Evolutionary conservation across 2,888 invertebrate genomes (phyloP).

Genomic region (Drosophila borealis): DNA sequence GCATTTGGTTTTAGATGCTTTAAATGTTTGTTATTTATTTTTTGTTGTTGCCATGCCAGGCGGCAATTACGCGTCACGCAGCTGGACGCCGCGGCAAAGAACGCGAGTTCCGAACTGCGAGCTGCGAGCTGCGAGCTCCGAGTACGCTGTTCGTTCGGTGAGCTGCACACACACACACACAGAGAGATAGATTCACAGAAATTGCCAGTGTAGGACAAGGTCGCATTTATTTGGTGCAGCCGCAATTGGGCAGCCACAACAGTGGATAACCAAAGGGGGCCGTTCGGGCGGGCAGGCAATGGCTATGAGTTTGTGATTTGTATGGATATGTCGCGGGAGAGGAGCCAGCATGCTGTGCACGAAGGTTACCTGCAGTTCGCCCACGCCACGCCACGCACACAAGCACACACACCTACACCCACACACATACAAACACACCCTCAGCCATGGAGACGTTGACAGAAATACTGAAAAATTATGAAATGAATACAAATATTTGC

Average conservation of each 20-base stretch:
- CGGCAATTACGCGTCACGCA: slow-evolving; percentile 76
- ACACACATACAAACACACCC: slow-evolving; percentile 14
- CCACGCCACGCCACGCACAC: slow-evolving; percentile 11
- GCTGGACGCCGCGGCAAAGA: slow-evolving; percentile 60
- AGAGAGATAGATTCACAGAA: slow-evolving; percentile 35
- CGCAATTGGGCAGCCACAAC: slow-evolving; percentile 66
- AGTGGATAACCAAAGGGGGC: slow-evolving; percentile 9
- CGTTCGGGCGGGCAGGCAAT: background rate
- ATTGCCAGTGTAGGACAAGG: slow-evolving; percentile 79
- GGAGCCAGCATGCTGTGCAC: slow-evolving; percentile 43
- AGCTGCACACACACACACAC: slow-evolving; percentile 51
- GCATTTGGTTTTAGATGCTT: slow-evolving; percentile 18
- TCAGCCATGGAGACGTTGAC: slow-evolving; percentile 42
- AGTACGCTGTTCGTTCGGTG: slow-evolving; percentile 47
- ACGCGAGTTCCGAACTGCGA: slow-evolving; percentile 26
- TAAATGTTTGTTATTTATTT: background rate
- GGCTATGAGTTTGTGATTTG: slow-evolving; percentile 15
- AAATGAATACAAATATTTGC: slow-evolving; percentile 76
- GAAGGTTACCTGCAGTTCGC: slow-evolving; percentile 71
- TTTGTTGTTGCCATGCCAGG: slow-evolving; percentile 42
- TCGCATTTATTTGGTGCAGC: slow-evolving; percentile 77
- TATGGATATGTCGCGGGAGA: slow-evolving; percentile 9
- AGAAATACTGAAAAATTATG: slow-evolving; percentile 65
- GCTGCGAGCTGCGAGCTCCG: slow-evolving; percentile 29
- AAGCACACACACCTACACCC: slow-evolving; percentile 20